Evolutionary conservation across 2,113 vertebrate genomes (phyloP).

Genomic region (Ellobius talpinus): DNA sequence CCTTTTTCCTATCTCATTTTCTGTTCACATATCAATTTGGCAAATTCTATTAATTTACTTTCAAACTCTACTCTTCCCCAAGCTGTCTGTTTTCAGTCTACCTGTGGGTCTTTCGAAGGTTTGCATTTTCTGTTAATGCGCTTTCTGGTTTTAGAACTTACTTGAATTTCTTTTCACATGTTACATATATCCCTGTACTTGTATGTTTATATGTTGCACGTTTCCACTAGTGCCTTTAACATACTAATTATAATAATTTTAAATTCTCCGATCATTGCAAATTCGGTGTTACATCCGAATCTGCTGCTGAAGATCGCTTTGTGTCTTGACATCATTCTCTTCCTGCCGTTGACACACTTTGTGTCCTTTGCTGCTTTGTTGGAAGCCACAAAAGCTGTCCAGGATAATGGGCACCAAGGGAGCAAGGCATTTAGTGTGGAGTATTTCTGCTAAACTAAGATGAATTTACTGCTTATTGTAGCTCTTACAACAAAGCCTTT

Average conservation of each 20-base stretch:
- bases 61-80: neutral
- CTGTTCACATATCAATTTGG: neutral
- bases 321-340: neutral
- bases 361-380: neutral
- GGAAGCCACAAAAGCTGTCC: neutral
- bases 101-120: neutral
- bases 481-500: neutral
- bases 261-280: neutral
- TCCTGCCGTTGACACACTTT: neutral
- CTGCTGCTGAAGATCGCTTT: neutral
- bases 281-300: neutral
- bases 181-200: neutral
- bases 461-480: neutral
- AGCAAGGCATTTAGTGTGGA: neutral
- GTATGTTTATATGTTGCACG: neutral
- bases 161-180: neutral
- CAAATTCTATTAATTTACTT: neutral
- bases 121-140: neutral
- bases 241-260: neutral
- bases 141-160: neutral
- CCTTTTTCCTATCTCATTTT: neutral
- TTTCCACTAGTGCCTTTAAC: neutral
- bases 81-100: neutral
- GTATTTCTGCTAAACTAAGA: neutral
- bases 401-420: neutral